Evolutionary conservation across 2,797 vertebrate genomes (phyloP), one percentile per base, ranked within the genome.

Genomic region (Tachyglossus aculeatus): DNA sequence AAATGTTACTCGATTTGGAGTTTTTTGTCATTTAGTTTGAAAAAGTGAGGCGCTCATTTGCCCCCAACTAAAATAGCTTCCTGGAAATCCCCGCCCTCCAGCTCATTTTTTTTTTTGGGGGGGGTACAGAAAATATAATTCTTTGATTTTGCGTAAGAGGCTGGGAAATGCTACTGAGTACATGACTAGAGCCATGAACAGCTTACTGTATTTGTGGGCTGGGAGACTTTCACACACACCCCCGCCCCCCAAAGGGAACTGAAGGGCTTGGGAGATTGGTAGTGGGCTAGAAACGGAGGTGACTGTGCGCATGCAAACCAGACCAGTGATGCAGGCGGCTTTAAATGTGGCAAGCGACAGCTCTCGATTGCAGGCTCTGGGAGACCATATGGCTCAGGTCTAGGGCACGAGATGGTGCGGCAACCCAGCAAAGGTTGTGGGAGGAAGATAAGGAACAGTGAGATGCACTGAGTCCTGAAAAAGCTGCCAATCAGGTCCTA

Each of bases 281-380:
- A 2, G 52, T 34, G 58, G 13, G 54, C 51, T 65, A 16, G 19
- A 51, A n/a, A 5, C 71, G 67, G 39, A 34, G 19, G 12, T 32
- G 33, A 18, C 5, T 0, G 0, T n/a, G 59, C 41, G 51, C 53
- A n/a, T 19, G 29, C 33, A 31, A 7, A 51, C 0, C 0, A 74
- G 64, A 31, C 22, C 43, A 22, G 21, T 19, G 29, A 22, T 81
- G 79, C 68, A 88, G 86, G 88, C 88, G 88, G 55, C 74, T 73
- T 67, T 90, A 89, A 89, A n/a, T n/a, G n/a, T n/a, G n/a, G n/a
- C n/a, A n/a, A n/a, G n/a, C n/a, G n/a, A n/a, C n/a, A n/a, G n/a
- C n/a, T n/a, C n/a, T n/a, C n/a, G n/a, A n/a, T n/a, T n/a, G n/a
- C n/a, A n/a, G n/a, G n/a, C n/a, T n/a, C n/a, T n/a, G n/a, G n/a